These are phyloP conservation scores for Homarus americanus DNA, from an alignment of 1,140 invertebrate species.

Conservation along the genomic window DNA sequence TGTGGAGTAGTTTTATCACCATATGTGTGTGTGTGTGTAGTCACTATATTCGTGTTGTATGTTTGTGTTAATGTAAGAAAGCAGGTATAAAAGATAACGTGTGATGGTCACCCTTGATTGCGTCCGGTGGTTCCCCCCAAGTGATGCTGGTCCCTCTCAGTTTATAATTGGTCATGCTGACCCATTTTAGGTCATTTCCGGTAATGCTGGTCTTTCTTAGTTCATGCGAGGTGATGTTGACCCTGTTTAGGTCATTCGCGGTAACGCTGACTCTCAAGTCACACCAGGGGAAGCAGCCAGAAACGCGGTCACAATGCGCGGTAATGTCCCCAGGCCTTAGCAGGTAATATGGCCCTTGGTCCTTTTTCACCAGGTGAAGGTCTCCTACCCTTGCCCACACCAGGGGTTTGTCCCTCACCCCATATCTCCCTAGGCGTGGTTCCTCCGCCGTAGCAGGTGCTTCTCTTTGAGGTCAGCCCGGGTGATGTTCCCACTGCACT, in stretches of 20 bases:
- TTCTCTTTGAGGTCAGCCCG: neutral
- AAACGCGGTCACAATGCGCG: too few species aligned
- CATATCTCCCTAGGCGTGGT: neutral
- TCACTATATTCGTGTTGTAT: neutral
- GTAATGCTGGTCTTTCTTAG: neutral
- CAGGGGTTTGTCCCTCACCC: neutral
- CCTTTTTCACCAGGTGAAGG: too few species aligned
- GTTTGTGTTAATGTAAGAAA: neutral
- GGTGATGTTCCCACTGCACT: neutral
- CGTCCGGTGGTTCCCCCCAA: conserved; percentile 18
- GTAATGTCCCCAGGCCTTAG: neutral
- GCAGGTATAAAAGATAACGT: neutral
- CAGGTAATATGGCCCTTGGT: neutral
- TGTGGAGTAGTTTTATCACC: too few species aligned
- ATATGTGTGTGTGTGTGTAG: neutral
- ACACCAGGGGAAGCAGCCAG: too few species aligned
- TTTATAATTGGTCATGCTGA: neutral
- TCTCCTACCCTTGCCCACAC: neutral
- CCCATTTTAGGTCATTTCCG: neutral
- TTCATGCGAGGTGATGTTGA: neutral
- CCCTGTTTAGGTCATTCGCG: neutral
- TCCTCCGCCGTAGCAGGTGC: neutral
- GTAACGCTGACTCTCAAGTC: too few species aligned
- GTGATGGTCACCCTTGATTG: neutral
- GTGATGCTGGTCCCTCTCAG: conserved; percentile 14